Evolutionary conservation across 2,113 vertebrate species (phyloP).

Genomic region (Trichechus manatus): DNA sequence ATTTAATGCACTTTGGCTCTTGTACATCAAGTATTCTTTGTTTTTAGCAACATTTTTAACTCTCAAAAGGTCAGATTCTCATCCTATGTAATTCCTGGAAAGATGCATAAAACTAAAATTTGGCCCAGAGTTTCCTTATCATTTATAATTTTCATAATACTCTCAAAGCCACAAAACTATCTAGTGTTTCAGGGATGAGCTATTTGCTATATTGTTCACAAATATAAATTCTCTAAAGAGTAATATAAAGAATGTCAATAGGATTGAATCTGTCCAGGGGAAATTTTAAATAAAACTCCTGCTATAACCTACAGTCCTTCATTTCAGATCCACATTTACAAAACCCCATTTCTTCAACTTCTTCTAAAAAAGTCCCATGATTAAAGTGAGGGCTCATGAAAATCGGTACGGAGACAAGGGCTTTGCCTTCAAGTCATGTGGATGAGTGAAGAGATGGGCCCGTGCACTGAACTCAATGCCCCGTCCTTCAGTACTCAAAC

Average conservation of each 20-base stretch:
- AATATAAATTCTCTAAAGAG: constrained; percentile 69
- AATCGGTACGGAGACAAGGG: background rate
- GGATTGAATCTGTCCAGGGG: constrained; percentile 65
- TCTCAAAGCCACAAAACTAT: constrained; percentile 70
- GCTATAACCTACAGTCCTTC: background rate
- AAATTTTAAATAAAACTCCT: constrained; percentile 59
- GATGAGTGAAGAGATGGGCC: accelerated
- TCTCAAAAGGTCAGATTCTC: constrained; percentile 75
- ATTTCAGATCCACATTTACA: background rate
- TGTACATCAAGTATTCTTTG: constrained; percentile 14
- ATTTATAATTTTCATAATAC: constrained; percentile 82
- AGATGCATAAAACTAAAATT: constrained; percentile 75
- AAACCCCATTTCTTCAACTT: background rate
- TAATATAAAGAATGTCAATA: constrained; percentile 34
- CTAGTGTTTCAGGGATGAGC: constrained; percentile 74
- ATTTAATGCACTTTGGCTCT: constrained; percentile 5
- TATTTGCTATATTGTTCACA: constrained; percentile 53
- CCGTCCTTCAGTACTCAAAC: background rate
- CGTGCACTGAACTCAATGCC: background rate
- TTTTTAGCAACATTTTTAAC: constrained; percentile 71
- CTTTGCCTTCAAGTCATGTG: accelerated
- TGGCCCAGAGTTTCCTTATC: constrained; percentile 79
- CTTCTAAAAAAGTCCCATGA: background rate
- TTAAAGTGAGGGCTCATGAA: background rate
- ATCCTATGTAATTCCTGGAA: constrained; percentile 72